Base-by-base conservation (phyloP, 2,113 vertebrate species). In the Silurus asotus region DNA sequence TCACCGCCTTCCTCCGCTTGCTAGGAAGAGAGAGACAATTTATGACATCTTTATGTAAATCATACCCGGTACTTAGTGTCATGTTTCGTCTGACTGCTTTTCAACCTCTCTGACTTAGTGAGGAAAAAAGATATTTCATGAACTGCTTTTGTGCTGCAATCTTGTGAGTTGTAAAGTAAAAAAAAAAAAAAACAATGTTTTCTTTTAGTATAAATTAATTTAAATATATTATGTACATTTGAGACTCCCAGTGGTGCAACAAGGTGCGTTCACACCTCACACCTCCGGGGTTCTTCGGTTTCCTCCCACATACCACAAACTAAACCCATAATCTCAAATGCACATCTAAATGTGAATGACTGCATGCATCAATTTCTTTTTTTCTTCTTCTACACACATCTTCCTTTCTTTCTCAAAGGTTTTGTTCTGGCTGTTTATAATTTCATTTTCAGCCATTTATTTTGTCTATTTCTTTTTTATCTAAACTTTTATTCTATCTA, bases 41-140 rank as follows among this genome's bases (percentile, higher is more conserved):
- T 86, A 72, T 86, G 75, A 86, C 53, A 79, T 61, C 77, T 85
- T 84, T 80, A 86, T 80, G 84, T 80, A 78, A 80, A 76, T 80
- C 84, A 67, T 78, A 79, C 62, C 4, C 76, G 4, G 11, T 80
- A n/a, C 61, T 61, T 78, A 78, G 84, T 78, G 59, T 37, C 65
- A 56, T 15, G 23, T 69, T 69, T 11, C 51, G 8, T 82, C 48
- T 69, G 28, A 53, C n/a, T 72, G 77, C 77, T 48, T 80, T 55
- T 80, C 77, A 61, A 48, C 28, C 77, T 48, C 56, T 6, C 9
- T 61, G 77, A 80, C 51, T 53, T 23, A 76, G 72, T 13, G 74
- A 55, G 74, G 55, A 53, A 48, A 76, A 55, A 11, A 55, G n/a
- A 55, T 25, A 55, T 55, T 15, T 14, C 5, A 0, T 15, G 7